Percentiles rank a stretch among this genome's conserved stretches.
These are phyloP conservation scores for Callocephalon fimbriatum DNA, from an alignment of 2,113 vertebrate species.

Conservation along the genomic window DNA sequence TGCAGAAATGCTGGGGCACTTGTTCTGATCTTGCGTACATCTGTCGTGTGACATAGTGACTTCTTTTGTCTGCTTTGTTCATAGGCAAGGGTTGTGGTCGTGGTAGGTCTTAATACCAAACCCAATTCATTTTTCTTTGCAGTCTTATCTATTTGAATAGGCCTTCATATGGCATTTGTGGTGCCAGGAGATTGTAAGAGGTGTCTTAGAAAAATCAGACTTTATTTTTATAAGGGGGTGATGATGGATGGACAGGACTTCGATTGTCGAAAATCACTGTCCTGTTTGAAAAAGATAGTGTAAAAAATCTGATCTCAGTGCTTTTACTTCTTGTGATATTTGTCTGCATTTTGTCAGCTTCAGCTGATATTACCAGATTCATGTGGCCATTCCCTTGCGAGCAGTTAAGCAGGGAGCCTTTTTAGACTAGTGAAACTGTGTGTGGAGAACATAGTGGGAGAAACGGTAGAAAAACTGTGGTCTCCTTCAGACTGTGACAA, in stretches of 20 bases:
- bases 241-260: rapidly evolving
- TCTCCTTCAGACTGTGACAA: not conserved
- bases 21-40: not conserved
- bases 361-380: not conserved
- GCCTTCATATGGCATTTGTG: not conserved
- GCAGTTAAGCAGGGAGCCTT: not conserved
- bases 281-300: not conserved
- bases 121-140: not conserved
- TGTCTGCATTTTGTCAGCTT: not conserved
- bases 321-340: not conserved
- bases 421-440: not conserved
- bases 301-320: not conserved
- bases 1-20: not conserved
- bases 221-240: not conserved
- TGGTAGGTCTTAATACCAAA: not conserved
- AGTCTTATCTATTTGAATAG: not conserved
- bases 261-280: not conserved
- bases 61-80: not conserved
- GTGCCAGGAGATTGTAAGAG: not conserved
- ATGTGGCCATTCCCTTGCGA: not conserved
- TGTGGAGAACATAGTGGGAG: not conserved
- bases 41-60: not conserved
- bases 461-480: not conserved
- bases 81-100: not conserved
- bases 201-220: not conserved